Evolutionary conservation across 2,888 invertebrate species (phyloP).

Genomic region (Exephanes ischioxanthus): DNA sequence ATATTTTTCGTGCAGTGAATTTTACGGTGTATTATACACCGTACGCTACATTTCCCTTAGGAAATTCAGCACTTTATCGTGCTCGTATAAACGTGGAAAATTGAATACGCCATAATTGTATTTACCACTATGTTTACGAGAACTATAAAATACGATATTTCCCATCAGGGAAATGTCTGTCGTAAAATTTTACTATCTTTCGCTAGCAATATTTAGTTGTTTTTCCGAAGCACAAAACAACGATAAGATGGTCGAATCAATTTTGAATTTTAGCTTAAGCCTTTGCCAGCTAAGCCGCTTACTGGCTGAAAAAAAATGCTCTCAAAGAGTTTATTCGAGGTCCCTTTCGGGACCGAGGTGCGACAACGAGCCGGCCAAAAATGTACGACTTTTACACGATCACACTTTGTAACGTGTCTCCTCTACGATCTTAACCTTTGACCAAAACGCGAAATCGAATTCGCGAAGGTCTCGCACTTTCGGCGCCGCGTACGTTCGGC

Average conservation of each 20-base stretch:
- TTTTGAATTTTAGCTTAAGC: too few species aligned
- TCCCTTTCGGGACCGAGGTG: too few species aligned
- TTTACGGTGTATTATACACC: neutral
- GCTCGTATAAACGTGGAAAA: neutral
- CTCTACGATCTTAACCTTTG: constrained; percentile 29
- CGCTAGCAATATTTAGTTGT: neutral
- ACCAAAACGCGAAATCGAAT: constrained; percentile 25
- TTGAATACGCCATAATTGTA: constrained; percentile 7
- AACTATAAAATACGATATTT: neutral
- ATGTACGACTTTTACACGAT: constrained; percentile 8
- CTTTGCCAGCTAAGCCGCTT: too few species aligned
- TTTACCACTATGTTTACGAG: neutral
- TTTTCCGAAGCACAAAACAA: neutral
- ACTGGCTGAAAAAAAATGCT: too few species aligned
- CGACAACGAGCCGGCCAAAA: neutral
- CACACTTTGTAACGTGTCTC: neutral
- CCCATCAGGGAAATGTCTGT: neutral
- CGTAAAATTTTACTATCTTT: neutral
- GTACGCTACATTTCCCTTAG: neutral
- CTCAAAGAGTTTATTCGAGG: too few species aligned
- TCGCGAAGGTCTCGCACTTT: constrained; percentile 37
- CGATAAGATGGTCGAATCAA: too few species aligned
- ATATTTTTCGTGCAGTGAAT: neutral
- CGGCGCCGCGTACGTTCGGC: neutral
- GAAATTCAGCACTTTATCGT: constrained; percentile 1